A percentile compares a stretch with the other conserved stretches of the same genome.
Evolutionary conservation across 2,797 vertebrate genomes (phyloP).

Genomic region (Hydrocynus forskahlii): DNA sequence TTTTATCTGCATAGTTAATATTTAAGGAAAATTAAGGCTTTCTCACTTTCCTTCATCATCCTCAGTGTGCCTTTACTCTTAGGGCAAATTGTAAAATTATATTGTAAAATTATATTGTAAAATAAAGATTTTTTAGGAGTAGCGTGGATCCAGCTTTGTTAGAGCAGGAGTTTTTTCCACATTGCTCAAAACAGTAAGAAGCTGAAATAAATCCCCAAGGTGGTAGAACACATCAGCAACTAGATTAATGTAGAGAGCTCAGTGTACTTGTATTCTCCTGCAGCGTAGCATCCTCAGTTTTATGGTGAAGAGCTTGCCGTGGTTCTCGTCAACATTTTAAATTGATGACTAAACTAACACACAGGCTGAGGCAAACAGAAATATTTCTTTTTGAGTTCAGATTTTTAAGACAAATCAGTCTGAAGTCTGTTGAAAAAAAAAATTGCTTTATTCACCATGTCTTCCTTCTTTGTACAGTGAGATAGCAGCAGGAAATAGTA

Average conservation of each 20-base stretch:
- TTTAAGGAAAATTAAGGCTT: conserved; percentile 83
- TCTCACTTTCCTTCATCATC: conserved; percentile 61
- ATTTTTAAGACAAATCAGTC: conserved; percentile 19
- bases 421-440: conserved; percentile 1
- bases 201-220: conserved; percentile 10
- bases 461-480: conserved; percentile 20
- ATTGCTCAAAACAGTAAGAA: not conserved
- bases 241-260: conserved; percentile 19
- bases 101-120: no score
- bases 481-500: conserved; percentile 16
- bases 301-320: not conserved
- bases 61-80: conserved; percentile 59
- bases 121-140: not conserved
- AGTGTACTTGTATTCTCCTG: not conserved
- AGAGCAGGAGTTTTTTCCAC: not conserved
- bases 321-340: conserved; percentile 8
- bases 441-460: not conserved
- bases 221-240: conserved; percentile 20
- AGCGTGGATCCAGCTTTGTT: conserved; percentile 11
- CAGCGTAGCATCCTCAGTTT: not conserved
- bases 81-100: no score
- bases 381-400: conserved; percentile 42
- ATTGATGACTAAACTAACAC: conserved; percentile 25
- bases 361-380: conserved; percentile 21
- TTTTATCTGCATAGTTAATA: conserved; percentile 87